Evolutionary conservation across 1,140 invertebrate species (phyloP), one percentile per base, ranked within the genome.

Genomic region (Lasioglossum albipes): DNA sequence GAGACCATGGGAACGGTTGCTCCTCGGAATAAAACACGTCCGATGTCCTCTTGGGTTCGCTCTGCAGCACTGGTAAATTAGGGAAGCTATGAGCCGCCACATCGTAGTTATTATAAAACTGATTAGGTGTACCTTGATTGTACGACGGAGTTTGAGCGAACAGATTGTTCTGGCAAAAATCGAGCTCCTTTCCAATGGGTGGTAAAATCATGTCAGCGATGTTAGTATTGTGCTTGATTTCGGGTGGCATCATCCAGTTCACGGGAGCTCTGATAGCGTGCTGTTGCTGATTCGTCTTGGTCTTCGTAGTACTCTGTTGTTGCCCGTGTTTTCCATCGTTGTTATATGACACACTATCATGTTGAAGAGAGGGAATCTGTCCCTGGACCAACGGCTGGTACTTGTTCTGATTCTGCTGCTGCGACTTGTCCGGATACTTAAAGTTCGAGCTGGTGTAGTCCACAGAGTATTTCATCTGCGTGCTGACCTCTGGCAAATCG

Each of bases 171-270:
- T 91, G 92, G 66, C 93, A 93, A 27, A 91, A 93, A 7, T 93
- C 93, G 9, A 93, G 74, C 49, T 93, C 93, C 66, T 93, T 93
- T 2, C 92, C 93, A 27, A 93, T 93, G 0, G 92, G 92, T 10
- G 93, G 93, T 16, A 93, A 78, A 73, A 93, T 90, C 27, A 93
- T 91, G 36, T 93, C 93, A 1, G 92, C 69, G 2, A 91, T 90
- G 59, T 92, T 92, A 0, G 84, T 13, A 62, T 92, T 93, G 79
- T 93, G 92, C 62, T 93, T 93, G 4, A 93, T 90, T 78, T 94
- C 94, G 3, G 94, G 94, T 1, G 94, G 94, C 85, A 95, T 95
- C 95, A 95, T 95, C 95, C 95, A 95, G 82, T 95, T 95, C 0
- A 95, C 94, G 0, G 94, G 94, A 4, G 93, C 92, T 79, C 93